Percentiles rank a stretch among this genome's conserved stretches.
These are phyloP conservation scores for Polydrusus cervinus DNA, from an alignment of 2,888 invertebrate genomes.

Conservation along the genomic window DNA sequence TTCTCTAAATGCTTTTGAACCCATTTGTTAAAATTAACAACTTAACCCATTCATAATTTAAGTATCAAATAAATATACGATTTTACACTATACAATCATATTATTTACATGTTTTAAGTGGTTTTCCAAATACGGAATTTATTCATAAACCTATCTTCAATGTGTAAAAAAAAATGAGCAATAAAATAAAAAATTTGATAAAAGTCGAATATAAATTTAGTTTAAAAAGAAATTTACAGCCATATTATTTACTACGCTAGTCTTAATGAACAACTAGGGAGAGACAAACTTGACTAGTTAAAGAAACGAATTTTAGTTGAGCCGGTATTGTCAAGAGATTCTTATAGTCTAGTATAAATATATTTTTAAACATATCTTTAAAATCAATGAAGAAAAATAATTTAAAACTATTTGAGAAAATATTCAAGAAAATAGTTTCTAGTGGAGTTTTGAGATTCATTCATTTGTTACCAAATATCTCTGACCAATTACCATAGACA, in stretches of 20 bases:
- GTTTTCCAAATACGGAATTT: conserved; percentile 13
- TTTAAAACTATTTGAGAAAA: neutral
- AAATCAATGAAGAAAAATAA: conserved; percentile 5
- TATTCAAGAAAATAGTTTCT: conserved; percentile 6
- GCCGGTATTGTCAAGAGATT: conserved; percentile 44
- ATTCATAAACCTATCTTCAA: conserved; percentile 14
- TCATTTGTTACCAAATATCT: neutral
- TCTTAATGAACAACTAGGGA: conserved; percentile 21
- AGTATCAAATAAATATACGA: conserved; percentile 7
- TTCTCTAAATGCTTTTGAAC: too few relatives aligned
- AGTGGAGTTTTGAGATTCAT: neutral
- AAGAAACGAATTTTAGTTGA: conserved; percentile 36
- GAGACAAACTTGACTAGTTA: conserved; percentile 39
- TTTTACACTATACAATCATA: conserved; percentile 31
- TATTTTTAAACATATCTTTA: conserved; percentile 25
- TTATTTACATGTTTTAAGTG: conserved; percentile 14
- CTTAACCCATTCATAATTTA: neutral
- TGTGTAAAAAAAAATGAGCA: conserved; percentile 14
- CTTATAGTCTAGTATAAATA: conserved; percentile 37
- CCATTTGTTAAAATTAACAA: too few relatives aligned
- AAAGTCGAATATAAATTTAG: conserved; percentile 11
- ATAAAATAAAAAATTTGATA: conserved; percentile 6
- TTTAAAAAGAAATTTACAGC: conserved; percentile 26
- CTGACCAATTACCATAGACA: too few relatives aligned
- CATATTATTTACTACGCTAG: conserved; percentile 34